Evolutionary conservation across 2,888 invertebrate species (phyloP).

Genomic region (Podabrus alpinus): DNA sequence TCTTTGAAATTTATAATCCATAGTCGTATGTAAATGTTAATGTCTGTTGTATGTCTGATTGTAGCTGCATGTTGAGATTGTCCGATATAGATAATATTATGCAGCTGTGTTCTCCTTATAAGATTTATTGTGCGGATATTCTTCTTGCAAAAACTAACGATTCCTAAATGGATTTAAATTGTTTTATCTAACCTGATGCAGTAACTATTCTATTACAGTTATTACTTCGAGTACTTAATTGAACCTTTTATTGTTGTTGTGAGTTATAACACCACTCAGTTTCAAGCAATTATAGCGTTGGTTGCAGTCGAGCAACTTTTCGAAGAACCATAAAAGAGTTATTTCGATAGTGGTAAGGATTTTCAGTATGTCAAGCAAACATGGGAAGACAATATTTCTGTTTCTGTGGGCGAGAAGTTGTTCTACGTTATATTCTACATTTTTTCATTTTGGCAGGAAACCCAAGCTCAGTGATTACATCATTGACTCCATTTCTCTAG

Average conservation of each 20-base stretch:
- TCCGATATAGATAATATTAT: conserved; percentile 31
- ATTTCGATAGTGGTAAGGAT: background rate
- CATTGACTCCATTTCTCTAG: no score
- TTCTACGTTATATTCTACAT: no score
- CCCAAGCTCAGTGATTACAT: no score
- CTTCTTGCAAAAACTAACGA: conserved; percentile 27
- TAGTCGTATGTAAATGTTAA: conserved; percentile 24
- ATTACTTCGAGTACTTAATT: background rate
- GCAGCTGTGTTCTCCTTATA: conserved; percentile 31
- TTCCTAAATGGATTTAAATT: conserved; percentile 17
- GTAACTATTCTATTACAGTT: background rate
- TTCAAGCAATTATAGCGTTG: background rate
- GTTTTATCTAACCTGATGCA: conserved; percentile 9
- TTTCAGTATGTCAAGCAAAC: no score
- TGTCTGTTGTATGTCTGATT: conserved; percentile 26
- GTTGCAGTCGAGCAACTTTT: background rate
- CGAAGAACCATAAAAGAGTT: background rate
- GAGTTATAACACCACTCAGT: background rate
- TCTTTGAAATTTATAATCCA: conserved; percentile 22
- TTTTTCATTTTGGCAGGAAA: no score
- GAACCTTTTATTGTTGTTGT: background rate
- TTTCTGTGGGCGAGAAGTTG: no score
- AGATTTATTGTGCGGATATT: conserved; percentile 32
- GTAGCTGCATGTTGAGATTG: conserved; percentile 30
- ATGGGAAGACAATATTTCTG: no score